Conservation (phyloP, 2,888 invertebrate genomes). For the Ormyrus labotus region DNA sequence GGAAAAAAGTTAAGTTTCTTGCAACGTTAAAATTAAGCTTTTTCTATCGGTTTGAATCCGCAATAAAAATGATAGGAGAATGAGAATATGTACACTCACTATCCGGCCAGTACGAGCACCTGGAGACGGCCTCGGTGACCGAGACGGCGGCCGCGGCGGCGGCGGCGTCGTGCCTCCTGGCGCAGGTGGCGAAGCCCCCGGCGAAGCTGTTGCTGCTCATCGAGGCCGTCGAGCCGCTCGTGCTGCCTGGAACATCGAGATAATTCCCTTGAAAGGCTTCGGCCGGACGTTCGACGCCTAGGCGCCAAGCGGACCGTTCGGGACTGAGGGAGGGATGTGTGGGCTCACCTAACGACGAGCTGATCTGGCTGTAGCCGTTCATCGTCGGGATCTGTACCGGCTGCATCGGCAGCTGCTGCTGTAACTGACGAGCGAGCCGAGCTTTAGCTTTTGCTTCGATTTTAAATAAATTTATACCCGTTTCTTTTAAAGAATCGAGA, state of each 20-base stretch:
- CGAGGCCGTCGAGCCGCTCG: constrained; percentile 62
- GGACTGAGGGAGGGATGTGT: not conserved
- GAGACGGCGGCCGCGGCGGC: constrained; percentile 59
- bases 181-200: constrained; percentile 67
- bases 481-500: not conserved
- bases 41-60: not conserved
- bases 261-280: constrained; percentile 74
- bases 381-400: constrained; percentile 75
- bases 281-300: constrained; percentile 60
- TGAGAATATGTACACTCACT: constrained; percentile 61
- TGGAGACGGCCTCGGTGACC: constrained; percentile 64
- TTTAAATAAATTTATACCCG: not conserved
- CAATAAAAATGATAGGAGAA: not conserved
- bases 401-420: constrained; percentile 74
- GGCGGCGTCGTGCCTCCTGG: constrained; percentile 63
- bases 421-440: constrained; percentile 57
- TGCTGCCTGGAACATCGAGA: constrained; percentile 72
- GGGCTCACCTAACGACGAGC: constrained; percentile 74
- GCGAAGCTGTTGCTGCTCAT: constrained; percentile 68
- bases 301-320: constrained; percentile 37
- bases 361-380: constrained; percentile 75
- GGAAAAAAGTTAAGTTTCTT: not conserved
- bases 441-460: too few relatives aligned
- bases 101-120: constrained; percentile 71
- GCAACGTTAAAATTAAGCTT: too few relatives aligned